Base-by-base conservation (phyloP, 2,113 vertebrate species). In the Tretioscincus oriximinensis region DNA sequence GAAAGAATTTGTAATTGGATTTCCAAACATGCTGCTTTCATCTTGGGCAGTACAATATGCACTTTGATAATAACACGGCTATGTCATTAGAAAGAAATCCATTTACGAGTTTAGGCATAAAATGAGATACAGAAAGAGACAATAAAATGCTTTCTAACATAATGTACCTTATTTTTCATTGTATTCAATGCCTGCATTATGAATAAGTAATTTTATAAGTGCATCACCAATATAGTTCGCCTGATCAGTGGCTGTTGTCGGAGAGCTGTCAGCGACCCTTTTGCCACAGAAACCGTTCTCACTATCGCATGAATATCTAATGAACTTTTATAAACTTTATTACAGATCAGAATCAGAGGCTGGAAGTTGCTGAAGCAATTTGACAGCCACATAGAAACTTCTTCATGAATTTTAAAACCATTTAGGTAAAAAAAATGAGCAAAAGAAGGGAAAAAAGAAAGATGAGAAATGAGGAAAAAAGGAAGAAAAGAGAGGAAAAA, bases 1-100 rank as follows among this genome's bases (percentile, higher is more conserved):
- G 97, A 98, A 98, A 94, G 97, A 96, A 97, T 94, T 97, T 97
- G 96, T 97, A 97, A 98, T 98, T 97, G 96, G 93, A 95, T 97
- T 98, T 98, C 96, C 95, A 97, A 93, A 93, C 95, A 94, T 88
- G 85, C 91, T 95, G 95, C 96, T 96, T 95, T 94, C 95, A 89
- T 97, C 97, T 96, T 94, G 91, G 90, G 92, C 92, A 91, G 94
- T 91, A 88, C 93, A 94, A 94, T 94, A 96, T 96, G 93, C 89
- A 91, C 95, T 96, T 95, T 96, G 96, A 97, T 97, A 97, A 97
- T 98, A 97, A 98, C 96, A 97, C 85, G 94, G 94, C 95, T 97
- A 95, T 97, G 96, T 97, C 97, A 97, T 97, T 97, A 97, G 96
- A 96, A 95, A 91, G 93, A 94, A 93, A 91, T 94, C 94, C 95